Conservation (phyloP, 2,113 vertebrate genomes). For the Miniopterus natalensis region DNA sequence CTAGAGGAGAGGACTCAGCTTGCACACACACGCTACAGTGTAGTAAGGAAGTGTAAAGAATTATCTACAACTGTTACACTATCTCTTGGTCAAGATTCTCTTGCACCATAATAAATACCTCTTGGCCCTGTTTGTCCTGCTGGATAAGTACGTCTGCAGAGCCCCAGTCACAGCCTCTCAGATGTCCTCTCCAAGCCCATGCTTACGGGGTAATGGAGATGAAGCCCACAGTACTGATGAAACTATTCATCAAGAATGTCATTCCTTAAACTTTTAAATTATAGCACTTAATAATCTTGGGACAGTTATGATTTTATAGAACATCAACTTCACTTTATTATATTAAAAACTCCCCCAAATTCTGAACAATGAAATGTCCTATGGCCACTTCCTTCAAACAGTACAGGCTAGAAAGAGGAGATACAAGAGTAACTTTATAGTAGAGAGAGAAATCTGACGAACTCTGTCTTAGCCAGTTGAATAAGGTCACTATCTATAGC, state of each 20-base stretch:
- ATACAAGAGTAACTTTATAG: too few species aligned
- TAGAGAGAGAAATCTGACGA: too few species aligned
- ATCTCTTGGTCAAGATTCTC: not conserved
- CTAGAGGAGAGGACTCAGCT: accelerated
- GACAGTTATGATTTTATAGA: slow-evolving; percentile 43
- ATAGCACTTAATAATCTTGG: slow-evolving; percentile 63
- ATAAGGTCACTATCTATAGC: not conserved
- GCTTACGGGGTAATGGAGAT: not conserved
- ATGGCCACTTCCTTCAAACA: not conserved
- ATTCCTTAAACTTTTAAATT: slow-evolving; percentile 53
- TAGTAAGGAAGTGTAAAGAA: not conserved
- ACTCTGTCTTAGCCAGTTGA: not conserved
- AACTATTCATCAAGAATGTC: slow-evolving; percentile 65
- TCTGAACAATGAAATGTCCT: not conserved
- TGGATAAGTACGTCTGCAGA: not conserved
- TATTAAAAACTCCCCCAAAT: slow-evolving; percentile 30
- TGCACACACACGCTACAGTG: accelerated
- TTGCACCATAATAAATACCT: not conserved
- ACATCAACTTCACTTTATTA: not conserved
- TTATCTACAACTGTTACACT: not conserved
- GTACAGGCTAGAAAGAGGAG: not conserved
- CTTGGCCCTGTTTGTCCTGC: too few species aligned
- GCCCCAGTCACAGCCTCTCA: not conserved
- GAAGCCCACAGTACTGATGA: slow-evolving; percentile 20
- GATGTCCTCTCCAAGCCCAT: not conserved